Evolutionary conservation across 2,113 vertebrate genomes (phyloP).

Genomic region (Lasiurus cinereus): DNA sequence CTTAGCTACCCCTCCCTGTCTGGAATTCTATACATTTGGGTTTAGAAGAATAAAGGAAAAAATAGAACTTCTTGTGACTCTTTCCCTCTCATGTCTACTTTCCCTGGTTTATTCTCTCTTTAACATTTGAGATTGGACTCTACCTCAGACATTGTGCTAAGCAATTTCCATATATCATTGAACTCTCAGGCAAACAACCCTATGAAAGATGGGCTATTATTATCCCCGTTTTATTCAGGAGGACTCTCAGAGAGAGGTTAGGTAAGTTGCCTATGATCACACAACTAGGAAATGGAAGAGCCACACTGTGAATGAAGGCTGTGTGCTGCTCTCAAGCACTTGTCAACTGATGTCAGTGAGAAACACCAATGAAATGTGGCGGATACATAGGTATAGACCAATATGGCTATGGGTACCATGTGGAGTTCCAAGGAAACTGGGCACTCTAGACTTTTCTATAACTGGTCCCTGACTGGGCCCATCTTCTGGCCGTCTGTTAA

Average conservation of each 20-base stretch:
- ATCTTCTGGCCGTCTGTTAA: slow-evolving; percentile 12
- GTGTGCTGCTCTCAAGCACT: neutral
- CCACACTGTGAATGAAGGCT: neutral
- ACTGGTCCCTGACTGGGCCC: neutral
- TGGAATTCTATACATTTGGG: neutral
- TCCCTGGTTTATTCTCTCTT: neutral
- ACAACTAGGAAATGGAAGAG: neutral
- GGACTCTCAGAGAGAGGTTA: neutral
- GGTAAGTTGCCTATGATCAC: slow-evolving; percentile 1
- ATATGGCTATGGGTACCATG: neutral
- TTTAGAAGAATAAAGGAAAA: slow-evolving; percentile 27
- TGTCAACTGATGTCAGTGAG: neutral
- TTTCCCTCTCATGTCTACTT: neutral
- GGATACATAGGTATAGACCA: neutral
- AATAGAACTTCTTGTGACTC: neutral
- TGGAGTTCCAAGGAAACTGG: neutral
- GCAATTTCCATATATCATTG: neutral
- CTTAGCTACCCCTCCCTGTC: neutral
- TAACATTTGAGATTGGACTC: slow-evolving; percentile 16
- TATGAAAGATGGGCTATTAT: slow-evolving; percentile 7
- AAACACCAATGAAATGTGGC: neutral
- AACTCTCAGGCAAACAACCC: neutral
- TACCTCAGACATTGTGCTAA: neutral
- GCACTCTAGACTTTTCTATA: neutral
- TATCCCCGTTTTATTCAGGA: neutral